Percentiles rank a stretch among this genome's conserved stretches.
Evolutionary conservation across 1,140 invertebrate species (phyloP).

Genomic region (Saccostrea echinata): DNA sequence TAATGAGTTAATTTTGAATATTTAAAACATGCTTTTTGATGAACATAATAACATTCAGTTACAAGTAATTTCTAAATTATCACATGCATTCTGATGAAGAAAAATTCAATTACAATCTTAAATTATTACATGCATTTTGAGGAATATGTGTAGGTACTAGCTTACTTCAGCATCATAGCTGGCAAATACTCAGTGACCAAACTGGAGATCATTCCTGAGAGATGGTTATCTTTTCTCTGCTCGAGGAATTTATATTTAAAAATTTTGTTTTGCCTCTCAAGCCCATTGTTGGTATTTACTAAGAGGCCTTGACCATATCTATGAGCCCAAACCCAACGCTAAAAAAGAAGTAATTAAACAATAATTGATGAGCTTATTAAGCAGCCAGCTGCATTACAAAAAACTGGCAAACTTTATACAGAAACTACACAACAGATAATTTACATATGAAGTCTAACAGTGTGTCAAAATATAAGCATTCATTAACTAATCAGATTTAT

Average conservation of each 20-base stretch:
- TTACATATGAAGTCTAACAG: background rate
- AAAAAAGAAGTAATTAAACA: background rate
- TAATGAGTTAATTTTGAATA: background rate
- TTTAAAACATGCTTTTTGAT: too few relatives aligned
- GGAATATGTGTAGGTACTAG: background rate
- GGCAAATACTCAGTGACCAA: conserved; percentile 36
- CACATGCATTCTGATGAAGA: background rate
- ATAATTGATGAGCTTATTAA: background rate
- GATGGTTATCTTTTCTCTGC: conserved; percentile 39
- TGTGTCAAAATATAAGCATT: background rate
- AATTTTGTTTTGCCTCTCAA: conserved; percentile 44
- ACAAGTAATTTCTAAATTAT: background rate
- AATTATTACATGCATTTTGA: background rate
- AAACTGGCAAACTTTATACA: background rate
- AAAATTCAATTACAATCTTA: background rate
- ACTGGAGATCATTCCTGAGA: conserved; percentile 44
- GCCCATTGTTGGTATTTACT: conserved; percentile 50
- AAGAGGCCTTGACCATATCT: conserved; percentile 42
- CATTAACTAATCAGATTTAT: conserved; percentile 1
- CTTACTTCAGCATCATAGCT: conserved; percentile 45
- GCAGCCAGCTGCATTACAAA: background rate
- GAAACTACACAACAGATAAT: too few relatives aligned
- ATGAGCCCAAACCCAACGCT: conserved; percentile 47
- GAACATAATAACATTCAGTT: too few relatives aligned
- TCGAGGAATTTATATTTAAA: conserved; percentile 48